Evolutionary conservation across 2,888 invertebrate genomes (phyloP), one percentile per base, ranked within the genome.

Genomic region (Liodrosophila aerea): DNA sequence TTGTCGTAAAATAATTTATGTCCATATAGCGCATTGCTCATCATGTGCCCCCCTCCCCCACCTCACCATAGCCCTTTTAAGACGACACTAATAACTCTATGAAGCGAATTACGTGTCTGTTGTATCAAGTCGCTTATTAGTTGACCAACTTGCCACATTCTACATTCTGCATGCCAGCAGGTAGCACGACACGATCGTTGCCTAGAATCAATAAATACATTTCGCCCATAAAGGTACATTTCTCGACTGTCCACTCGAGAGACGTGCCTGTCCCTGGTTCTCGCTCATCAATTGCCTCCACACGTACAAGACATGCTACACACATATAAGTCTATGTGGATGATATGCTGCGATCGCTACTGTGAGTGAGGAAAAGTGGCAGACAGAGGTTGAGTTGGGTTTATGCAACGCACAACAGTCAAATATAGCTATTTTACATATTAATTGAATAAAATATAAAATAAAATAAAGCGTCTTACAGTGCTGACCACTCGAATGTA

Each of bases 61-160:
- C 8, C 37, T 18, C 12, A 36, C 46, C 47, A 50, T 31, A 40
- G 15, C 12, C 62, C 76, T 59, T 63, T 46, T 66, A 53, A 45
- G 69, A 65, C 73, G 57, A 72, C 76, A 64, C 81, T 80, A 80
- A 80, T 80, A 80, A 80, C 78, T 80, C 77, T 80, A 80, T 80
- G 78, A 65, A 57, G 61, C 44, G 39, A 22, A 36, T 33, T 60
- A 81, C 77, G 78, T 78, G 78, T 64, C 50, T 66, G 64, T 66
- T 57, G 65, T 83, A 50, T 59, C 59, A 80, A 83, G 43, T 70
- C 47, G 64, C 64, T 41, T 64, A 76, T 80, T 80, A 83, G 77
- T 61, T 66, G 76, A 43, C 59, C 70, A 47, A 60, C 67, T 66
- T 59, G 71, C 63, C 74, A 71, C 56, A 61, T 22, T 22, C 22